Base-by-base conservation (phyloP, 2,888 invertebrate genomes). In the Drosophila buzzatii region DNA sequence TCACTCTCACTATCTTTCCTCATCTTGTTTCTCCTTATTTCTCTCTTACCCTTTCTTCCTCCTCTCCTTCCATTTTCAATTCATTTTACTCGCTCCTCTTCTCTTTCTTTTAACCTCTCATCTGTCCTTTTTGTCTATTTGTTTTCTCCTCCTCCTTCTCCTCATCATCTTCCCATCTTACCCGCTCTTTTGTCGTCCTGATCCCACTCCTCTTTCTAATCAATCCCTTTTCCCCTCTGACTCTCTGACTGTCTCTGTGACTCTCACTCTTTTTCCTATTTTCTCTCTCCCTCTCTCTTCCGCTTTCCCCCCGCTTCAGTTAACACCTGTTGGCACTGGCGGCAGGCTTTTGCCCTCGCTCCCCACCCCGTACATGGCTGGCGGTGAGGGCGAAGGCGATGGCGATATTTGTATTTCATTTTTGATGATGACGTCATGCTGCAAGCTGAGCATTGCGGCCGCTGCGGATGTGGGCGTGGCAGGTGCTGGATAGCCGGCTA, bases 331-430 rank as follows among this genome's bases (percentile, higher is more conserved):
- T 76, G 89, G 88, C 72, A 89, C 89, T 62, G 80, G 76, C 55
- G 89, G 73, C 68, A 82, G 59, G 42, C 57, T 82, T 53, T 72
- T 71, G 59, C 81, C 73, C 64, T 83, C 88, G 16, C 68, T 44
- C 56, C 64, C 45, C 62, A 62, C 64, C 16, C 80, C 74, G 23
- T 79, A 79, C 64, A 79, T 76, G 8, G 77, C 60, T 59, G 73
- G 58, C n/a, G 79, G 74, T 20, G 73, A 64, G 31, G 92, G 91
- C 27, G 92, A 91, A 49, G 92, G 91, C 41, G 92, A 91, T 37
- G 92, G 90, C 58, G 92, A 92, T 69, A 92, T 91, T 75, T 90
- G 81, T 76, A 92, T 89, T 85, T 92, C 91, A 75, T 90, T 91
- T 68, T 91, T 91, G 35, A 91, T 90, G 66, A 91, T 91, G 59